Percentiles rank a stretch among this genome's conserved stretches.
These are phyloP conservation scores for Tinamus guttatus DNA, from an alignment of 2,113 vertebrate species.

Conservation along the genomic window DNA sequence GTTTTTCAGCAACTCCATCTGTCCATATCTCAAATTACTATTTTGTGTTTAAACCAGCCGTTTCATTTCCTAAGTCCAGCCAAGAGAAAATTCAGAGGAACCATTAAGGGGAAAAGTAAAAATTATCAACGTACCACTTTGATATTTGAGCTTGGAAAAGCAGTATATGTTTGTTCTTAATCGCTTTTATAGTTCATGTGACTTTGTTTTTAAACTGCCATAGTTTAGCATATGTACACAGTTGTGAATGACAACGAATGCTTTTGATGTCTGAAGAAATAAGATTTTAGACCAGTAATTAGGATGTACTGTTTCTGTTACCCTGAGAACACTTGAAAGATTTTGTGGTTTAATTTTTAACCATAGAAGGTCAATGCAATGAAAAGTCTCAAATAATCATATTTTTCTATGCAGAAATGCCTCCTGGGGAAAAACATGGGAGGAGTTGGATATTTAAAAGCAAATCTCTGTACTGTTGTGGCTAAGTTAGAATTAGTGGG, in stretches of 20 bases:
- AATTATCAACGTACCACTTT: background rate
- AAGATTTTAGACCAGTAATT: background rate
- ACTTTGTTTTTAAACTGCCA: background rate
- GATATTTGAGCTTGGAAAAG: background rate
- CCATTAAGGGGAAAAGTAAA: background rate
- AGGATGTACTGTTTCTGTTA: background rate
- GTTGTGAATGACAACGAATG: background rate
- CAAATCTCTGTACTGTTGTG: background rate
- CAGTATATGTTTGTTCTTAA: background rate
- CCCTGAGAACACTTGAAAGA: background rate
- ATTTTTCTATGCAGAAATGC: background rate
- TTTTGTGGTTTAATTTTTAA: background rate
- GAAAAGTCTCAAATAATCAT: background rate
- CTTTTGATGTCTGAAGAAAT: background rate
- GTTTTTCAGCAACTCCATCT: background rate
- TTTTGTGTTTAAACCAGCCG: background rate
- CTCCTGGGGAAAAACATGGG: background rate
- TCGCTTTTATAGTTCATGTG: background rate
- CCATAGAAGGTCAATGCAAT: background rate
- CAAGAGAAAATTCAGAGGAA: background rate
- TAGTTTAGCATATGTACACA: rapidly evolving
- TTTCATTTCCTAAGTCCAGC: background rate
- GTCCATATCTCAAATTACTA: background rate
- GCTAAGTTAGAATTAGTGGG: background rate
- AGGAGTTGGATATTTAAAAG: background rate